Evolutionary conservation across 2,888 invertebrate species (phyloP).

Genomic region (Eristalis arbustorum): DNA sequence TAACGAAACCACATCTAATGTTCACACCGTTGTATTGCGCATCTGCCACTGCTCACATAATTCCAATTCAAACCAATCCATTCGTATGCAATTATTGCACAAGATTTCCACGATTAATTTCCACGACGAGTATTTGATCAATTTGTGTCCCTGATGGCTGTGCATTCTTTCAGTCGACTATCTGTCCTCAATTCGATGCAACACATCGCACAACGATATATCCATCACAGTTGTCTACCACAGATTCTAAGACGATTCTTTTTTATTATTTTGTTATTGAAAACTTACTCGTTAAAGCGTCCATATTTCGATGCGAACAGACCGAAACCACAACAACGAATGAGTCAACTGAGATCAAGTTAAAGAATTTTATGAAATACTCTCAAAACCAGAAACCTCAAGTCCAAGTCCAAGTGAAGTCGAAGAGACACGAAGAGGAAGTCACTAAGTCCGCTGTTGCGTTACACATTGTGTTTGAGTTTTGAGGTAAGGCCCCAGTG

Average conservation of each 20-base stretch:
- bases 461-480: slow-evolving; percentile 4
- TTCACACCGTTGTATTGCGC: background rate
- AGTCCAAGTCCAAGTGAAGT: slow-evolving; percentile 62
- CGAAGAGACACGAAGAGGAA: slow-evolving; percentile 13
- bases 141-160: background rate
- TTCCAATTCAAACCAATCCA: background rate
- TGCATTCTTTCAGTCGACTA: background rate
- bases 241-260: background rate
- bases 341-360: slow-evolving; percentile 76
- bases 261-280: background rate
- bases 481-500: slow-evolving; percentile 17
- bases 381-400: slow-evolving; percentile 40
- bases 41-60: background rate
- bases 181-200: background rate
- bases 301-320: slow-evolving; percentile 70
- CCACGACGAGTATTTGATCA: background rate
- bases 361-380: slow-evolving; percentile 78
- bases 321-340: slow-evolving; percentile 75
- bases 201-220: background rate
- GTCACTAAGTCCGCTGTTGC: slow-evolving; percentile 16
- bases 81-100: background rate
- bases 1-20: background rate
- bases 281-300: slow-evolving; percentile 51
- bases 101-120: background rate
- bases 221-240: background rate